These are phyloP conservation scores for Etheostoma cragini DNA, from an alignment of 2,113 vertebrate species.

Conservation along the genomic window DNA sequence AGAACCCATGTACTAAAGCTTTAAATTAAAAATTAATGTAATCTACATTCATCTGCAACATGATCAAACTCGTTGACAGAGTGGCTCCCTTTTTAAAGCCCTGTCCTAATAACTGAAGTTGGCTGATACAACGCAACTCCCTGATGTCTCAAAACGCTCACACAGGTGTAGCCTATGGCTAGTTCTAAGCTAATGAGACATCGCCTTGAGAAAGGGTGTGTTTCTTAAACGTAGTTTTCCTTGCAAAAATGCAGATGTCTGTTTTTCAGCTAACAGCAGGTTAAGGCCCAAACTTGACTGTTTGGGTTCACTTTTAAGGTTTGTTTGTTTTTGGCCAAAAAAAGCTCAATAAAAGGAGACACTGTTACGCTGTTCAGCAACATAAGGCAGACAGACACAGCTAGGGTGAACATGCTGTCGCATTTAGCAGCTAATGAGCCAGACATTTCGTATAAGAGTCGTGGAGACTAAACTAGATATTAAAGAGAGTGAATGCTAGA, in stretches of 20 bases:
- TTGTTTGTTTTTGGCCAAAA: neutral
- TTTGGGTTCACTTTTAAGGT: neutral
- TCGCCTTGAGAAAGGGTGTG: no score
- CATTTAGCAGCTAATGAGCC: neutral
- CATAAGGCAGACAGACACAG: neutral
- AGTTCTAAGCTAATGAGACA: no score
- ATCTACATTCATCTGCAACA: neutral
- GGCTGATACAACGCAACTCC: neutral
- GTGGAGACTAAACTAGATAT: neutral
- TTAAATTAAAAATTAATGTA: neutral
- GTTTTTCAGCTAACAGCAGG: neutral
- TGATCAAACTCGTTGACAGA: neutral
- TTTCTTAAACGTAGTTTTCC: no score
- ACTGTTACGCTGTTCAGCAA: no score
- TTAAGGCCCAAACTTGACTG: neutral
- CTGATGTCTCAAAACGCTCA: neutral
- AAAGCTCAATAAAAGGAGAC: neutral
- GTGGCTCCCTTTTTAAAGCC: no score
- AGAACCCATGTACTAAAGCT: neutral
- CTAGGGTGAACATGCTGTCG: neutral
- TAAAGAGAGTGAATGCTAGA: neutral
- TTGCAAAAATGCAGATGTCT: no score
- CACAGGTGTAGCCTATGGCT: neutral
- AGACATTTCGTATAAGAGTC: no score
- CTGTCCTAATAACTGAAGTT: no score